A percentile compares a stretch with the other conserved stretches of the same genome.
These are phyloP conservation scores for Euphydryas editha DNA, from an alignment of 2,888 invertebrate genomes.

Conservation along the genomic window DNA sequence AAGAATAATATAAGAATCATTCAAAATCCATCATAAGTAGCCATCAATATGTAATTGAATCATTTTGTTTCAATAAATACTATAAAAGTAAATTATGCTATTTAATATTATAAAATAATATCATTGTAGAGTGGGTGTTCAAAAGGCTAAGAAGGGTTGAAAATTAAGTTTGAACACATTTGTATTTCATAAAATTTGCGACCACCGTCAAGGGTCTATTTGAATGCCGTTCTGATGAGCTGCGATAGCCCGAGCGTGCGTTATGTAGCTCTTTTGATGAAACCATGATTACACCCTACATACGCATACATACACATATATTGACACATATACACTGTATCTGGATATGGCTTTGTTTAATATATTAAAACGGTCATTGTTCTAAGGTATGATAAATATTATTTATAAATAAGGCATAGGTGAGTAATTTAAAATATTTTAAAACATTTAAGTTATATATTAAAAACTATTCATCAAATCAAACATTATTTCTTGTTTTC, in stretches of 20 bases:
- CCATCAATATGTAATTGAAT: too few species aligned
- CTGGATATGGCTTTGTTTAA: background rate
- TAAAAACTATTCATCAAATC: too few species aligned
- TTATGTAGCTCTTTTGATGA: slow-evolving; percentile 72
- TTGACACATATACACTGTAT: slow-evolving; percentile 8
- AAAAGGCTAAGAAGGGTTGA: background rate
- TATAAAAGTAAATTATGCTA: slow-evolving; percentile 12
- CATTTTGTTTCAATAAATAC: too few species aligned
- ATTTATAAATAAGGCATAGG: too few species aligned
- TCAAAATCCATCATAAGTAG: too few species aligned
- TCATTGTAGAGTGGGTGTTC: slow-evolving; percentile 2
- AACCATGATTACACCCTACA: slow-evolving; percentile 49
- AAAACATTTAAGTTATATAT: too few species aligned
- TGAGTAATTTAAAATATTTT: too few species aligned
- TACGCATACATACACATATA: slow-evolving; percentile 23
- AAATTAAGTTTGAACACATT: background rate
- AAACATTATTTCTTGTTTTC: too few species aligned
- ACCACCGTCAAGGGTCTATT: slow-evolving; percentile 32
- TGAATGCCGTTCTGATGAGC: slow-evolving; percentile 37
- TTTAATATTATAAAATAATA: too few species aligned
- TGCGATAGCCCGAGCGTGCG: slow-evolving; percentile 40
- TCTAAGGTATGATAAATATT: background rate
- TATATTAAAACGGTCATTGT: background rate
- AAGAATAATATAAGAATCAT: too few species aligned
- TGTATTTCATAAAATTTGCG: slow-evolving; percentile 27